Evolutionary conservation across 2,113 vertebrate species (phyloP).

Genomic region (Picathartes gymnocephalus): DNA sequence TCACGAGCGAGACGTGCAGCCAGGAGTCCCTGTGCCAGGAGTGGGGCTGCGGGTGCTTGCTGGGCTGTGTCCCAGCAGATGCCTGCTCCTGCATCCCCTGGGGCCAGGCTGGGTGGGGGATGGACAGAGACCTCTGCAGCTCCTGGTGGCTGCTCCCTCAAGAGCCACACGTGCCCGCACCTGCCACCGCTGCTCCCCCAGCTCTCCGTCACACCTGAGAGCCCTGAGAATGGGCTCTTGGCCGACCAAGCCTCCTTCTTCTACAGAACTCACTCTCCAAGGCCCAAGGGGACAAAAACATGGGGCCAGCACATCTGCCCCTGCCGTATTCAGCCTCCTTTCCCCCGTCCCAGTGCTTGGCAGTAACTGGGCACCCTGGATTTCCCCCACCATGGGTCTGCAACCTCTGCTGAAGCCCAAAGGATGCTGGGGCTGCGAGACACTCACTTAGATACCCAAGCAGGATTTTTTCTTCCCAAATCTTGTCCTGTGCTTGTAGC

Average conservation of each 20-base stretch:
- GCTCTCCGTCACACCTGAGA: not conserved
- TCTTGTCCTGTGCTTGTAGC: not conserved
- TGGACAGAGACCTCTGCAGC: not conserved
- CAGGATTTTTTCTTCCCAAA: not conserved
- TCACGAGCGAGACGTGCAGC: accelerated
- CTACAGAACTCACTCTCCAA: not conserved
- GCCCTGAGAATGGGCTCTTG: not conserved
- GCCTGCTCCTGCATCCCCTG: not conserved
- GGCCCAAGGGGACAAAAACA: not conserved
- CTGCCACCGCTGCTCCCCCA: not conserved
- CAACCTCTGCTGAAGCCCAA: not conserved
- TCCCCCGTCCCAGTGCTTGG: not conserved
- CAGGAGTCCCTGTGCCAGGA: not conserved
- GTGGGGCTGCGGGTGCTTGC: accelerated
- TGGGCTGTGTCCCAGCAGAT: not conserved
- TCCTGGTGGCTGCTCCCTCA: not conserved
- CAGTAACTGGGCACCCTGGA: not conserved
- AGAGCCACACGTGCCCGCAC: accelerated
- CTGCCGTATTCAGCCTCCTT: not conserved
- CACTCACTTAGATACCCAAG: not conserved
- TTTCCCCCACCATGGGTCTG: not conserved
- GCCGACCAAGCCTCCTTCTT: not conserved
- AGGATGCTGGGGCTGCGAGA: not conserved
- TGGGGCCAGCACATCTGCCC: not conserved
- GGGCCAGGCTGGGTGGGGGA: not conserved